Conservation (phyloP, 1,140 invertebrate species). For the Capitella teleta region DNA sequence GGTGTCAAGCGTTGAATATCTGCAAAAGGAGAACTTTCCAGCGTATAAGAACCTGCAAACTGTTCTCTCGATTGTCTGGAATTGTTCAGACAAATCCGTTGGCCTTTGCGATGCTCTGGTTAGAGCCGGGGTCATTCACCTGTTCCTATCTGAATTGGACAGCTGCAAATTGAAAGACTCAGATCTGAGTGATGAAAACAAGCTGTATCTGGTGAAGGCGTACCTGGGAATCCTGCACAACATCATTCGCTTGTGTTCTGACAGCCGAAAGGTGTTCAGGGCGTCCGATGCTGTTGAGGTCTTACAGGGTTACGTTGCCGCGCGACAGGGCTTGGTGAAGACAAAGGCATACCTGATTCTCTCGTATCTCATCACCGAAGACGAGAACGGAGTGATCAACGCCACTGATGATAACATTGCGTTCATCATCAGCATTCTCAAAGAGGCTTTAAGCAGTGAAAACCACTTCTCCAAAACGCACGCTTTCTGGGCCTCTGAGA, state of each 20-base stretch:
- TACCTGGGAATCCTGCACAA: slow-evolving; percentile 22
- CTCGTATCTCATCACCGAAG: slow-evolving; percentile 24
- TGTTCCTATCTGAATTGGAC: slow-evolving; percentile 4
- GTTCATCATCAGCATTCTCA: slow-evolving; percentile 23
- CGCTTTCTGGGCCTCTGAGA: slow-evolving; percentile 26
- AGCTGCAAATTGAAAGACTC: not conserved
- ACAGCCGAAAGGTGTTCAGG: slow-evolving; percentile 14
- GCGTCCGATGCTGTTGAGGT: slow-evolving; percentile 12
- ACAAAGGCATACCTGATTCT: slow-evolving; percentile 24
- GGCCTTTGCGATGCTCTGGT: slow-evolving; percentile 9
- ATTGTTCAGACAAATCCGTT: slow-evolving; percentile 11
- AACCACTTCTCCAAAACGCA: slow-evolving; percentile 23
- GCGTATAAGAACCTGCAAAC: slow-evolving; percentile 12
- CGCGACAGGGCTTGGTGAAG: slow-evolving; percentile 18
- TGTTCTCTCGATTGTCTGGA: slow-evolving; percentile 13
- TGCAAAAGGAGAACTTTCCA: slow-evolving; percentile 1
- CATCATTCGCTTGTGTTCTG: slow-evolving; percentile 15
- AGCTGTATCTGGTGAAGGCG: slow-evolving; percentile 19
- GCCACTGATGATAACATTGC: slow-evolving; percentile 20
- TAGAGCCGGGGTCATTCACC: slow-evolving; percentile 6
- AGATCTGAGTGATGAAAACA: slow-evolving; percentile 13
- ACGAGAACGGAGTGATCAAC: slow-evolving; percentile 23
- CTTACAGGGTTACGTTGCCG: slow-evolving; percentile 14
- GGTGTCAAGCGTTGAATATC: slow-evolving; percentile 8
- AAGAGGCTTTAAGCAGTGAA: slow-evolving; percentile 12